Evolutionary conservation across 2,113 vertebrate species (phyloP).

Genomic region (Diadophis punctatus): DNA sequence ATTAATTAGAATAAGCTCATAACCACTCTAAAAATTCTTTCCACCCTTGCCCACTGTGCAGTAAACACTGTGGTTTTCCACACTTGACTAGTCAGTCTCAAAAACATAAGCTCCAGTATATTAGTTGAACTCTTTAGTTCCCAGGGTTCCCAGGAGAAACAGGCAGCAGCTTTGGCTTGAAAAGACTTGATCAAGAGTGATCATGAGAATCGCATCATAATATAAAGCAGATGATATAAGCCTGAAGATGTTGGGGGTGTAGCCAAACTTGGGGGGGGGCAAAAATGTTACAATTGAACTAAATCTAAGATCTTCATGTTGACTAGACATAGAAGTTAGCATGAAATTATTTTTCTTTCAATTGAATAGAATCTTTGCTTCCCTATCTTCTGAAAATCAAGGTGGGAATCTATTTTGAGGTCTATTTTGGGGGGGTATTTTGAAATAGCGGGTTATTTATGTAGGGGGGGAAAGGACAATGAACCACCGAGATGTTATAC

Average conservation of each 20-base stretch:
- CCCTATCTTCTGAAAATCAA: background rate
- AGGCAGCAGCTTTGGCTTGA: background rate
- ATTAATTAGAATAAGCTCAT: background rate
- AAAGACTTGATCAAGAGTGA: background rate
- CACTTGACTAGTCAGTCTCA: background rate
- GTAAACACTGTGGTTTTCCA: background rate
- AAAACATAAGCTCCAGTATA: background rate
- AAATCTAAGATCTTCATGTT: conserved; percentile 11
- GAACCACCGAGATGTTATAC: conserved; percentile 13
- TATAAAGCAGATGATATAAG: too few relatives aligned
- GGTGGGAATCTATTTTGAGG: background rate
- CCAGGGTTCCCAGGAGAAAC: background rate
- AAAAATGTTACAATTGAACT: background rate
- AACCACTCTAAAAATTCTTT: background rate
- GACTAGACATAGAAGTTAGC: conserved; percentile 12
- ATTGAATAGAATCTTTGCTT: background rate
- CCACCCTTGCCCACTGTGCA: background rate
- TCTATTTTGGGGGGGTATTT: background rate
- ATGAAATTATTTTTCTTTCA: conserved; percentile 11
- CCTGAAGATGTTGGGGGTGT: background rate
- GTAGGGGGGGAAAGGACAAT: background rate
- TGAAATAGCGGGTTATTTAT: conserved; percentile 31
- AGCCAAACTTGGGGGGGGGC: background rate
- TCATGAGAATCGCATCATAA: background rate
- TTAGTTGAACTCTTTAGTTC: background rate